A percentile compares a stretch with the other conserved stretches of the same genome.
phyloP scores from a whole-genome alignment of 1,140 invertebrate species.

The Phthorimaea operculella region DNA sequence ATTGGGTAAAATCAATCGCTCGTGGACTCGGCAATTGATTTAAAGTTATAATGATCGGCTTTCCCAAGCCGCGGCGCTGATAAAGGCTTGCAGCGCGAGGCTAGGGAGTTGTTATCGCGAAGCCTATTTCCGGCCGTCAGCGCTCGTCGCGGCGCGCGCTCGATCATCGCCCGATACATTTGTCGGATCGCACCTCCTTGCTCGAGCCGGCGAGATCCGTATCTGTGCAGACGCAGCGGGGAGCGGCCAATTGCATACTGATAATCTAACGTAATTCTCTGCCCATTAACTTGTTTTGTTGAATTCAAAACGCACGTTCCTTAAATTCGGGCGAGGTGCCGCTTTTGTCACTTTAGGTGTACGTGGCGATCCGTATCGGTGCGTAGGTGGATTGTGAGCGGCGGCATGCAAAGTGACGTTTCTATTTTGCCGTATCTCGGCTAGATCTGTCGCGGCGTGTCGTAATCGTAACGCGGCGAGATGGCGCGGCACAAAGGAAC shows the following conservation, averaged over 20 bases:
- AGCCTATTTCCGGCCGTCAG: constrained; percentile 63
- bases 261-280: constrained; percentile 43
- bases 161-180: constrained; percentile 60
- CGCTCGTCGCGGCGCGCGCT: constrained; percentile 35
- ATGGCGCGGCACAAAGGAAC: constrained; percentile 54
- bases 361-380: constrained; percentile 33
- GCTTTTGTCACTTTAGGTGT: constrained; percentile 30
- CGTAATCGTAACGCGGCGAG: constrained; percentile 49
- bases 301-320: neutral
- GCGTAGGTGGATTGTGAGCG: constrained; percentile 33
- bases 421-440: constrained; percentile 57
- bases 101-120: constrained; percentile 57
- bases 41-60: constrained; percentile 57
- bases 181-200: constrained; percentile 51
- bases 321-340: constrained; percentile 19
- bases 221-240: constrained; percentile 40
- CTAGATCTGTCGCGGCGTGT: constrained; percentile 57
- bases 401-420: constrained; percentile 59
- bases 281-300: constrained; percentile 3
- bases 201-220: constrained; percentile 28
- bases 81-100: constrained; percentile 45
- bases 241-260: constrained; percentile 41
- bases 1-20: constrained; percentile 12
- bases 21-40: constrained; percentile 40
- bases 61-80: constrained; percentile 48